Evolutionary conservation across 2,888 invertebrate species (phyloP).

Genomic region (Agrilus biguttatus): DNA sequence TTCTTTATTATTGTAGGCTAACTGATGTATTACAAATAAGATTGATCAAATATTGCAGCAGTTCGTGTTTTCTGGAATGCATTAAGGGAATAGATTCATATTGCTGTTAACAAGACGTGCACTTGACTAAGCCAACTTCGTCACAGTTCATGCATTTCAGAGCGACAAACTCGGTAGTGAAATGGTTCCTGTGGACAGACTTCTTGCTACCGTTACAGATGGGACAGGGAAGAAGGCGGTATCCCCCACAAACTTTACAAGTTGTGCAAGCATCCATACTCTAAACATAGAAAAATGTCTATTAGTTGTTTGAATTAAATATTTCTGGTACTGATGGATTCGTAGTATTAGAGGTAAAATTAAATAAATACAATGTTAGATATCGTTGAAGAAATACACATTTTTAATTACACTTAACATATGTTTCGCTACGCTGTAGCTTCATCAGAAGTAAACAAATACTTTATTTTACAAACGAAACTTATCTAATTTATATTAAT

Average conservation of each 20-base stretch:
- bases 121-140: constrained; percentile 83
- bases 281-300: constrained; percentile 38
- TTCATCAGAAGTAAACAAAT: no score
- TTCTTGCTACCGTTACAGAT: constrained; percentile 94
- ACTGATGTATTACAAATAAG: not conserved
- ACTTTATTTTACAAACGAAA: no score
- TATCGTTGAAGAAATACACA: no score
- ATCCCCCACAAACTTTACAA: constrained; percentile 85
- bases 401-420: no score
- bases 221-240: constrained; percentile 76
- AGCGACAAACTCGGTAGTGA: constrained; percentile 86
- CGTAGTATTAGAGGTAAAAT: not conserved
- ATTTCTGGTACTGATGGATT: not conserved
- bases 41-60: not conserved
- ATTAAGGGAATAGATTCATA: not conserved
- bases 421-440: no score
- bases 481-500: no score
- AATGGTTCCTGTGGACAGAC: constrained; percentile 85
- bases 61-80: not conserved
- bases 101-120: constrained; percentile 57
- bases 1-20: no score
- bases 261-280: constrained; percentile 65
- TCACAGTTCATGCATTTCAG: constrained; percentile 92
- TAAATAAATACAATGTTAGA: no score
- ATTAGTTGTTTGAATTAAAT: constrained; percentile 1